Conservation (phyloP, 2,888 invertebrate genomes). For the Diogma glabrata region DNA sequence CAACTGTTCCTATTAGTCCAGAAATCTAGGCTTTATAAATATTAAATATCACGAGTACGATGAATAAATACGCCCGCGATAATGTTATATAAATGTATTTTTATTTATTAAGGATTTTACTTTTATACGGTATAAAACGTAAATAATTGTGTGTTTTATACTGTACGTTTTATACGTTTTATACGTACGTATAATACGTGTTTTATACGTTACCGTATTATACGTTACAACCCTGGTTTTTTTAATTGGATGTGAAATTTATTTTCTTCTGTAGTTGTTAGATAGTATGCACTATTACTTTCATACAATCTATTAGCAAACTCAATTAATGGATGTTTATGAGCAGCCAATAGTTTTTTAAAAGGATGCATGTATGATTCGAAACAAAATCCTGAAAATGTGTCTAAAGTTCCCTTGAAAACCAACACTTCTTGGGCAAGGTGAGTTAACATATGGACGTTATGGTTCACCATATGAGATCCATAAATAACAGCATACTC, state of each 20-base stretch:
- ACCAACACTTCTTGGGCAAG: neutral
- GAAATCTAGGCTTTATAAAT: too few species aligned
- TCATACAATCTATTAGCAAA: slow-evolving; percentile 4
- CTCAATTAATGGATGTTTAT: neutral
- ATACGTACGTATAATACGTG: too few species aligned
- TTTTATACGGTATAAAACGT: too few species aligned
- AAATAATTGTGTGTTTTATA: too few species aligned
- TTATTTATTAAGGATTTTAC: too few species aligned
- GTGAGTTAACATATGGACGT: neutral
- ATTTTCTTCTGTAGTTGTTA: neutral
- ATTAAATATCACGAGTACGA: too few species aligned
- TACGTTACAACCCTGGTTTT: too few species aligned
- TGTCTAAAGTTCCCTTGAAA: slow-evolving; percentile 1
- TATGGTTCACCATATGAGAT: neutral
- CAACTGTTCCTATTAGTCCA: too few species aligned
- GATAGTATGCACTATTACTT: neutral
- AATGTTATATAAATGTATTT: too few species aligned
- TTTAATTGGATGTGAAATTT: neutral
- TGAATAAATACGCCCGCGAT: too few species aligned
- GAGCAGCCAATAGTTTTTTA: slow-evolving; percentile 3
- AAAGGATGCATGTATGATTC: slow-evolving; percentile 2
- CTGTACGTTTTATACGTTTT: too few species aligned
- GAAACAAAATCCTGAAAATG: neutral
- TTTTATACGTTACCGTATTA: too few species aligned
- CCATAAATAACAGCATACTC: slow-evolving; percentile 2